Evolutionary conservation across 2,113 vertebrate genomes (phyloP).

Genomic region (Anolis carolinensis): DNA sequence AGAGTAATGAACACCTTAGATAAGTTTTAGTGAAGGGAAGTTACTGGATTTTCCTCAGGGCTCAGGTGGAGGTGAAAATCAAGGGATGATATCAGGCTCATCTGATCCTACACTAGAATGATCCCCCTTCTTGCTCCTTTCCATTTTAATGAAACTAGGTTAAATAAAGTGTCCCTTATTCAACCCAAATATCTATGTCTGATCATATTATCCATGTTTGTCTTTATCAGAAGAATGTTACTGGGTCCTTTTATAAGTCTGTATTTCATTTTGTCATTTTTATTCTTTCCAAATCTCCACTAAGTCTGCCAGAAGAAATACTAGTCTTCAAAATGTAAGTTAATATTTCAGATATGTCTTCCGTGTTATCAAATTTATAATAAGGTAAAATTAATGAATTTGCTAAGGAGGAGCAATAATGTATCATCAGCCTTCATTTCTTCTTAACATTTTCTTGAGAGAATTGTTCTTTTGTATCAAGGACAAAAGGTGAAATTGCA

Average conservation of each 20-base stretch:
- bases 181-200: too few species aligned
- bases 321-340: background rate
- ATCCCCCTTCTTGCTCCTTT: too few species aligned
- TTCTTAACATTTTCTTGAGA: conserved; percentile 17
- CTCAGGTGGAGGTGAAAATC: too few species aligned
- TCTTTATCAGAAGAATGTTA: background rate
- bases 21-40: too few species aligned
- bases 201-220: too few species aligned
- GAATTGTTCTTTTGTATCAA: conserved; percentile 35
- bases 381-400: conserved; percentile 22
- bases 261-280: background rate
- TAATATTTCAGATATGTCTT: conserved; percentile 29
- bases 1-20: too few species aligned
- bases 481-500: conserved; percentile 38
- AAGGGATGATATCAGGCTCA: too few species aligned
- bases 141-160: too few species aligned
- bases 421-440: conserved; percentile 24
- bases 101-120: too few species aligned
- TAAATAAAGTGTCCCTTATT: too few species aligned
- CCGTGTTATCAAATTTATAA: conserved; percentile 31
- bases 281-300: background rate
- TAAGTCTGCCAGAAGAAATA: conserved; percentile 15
- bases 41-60: too few species aligned
- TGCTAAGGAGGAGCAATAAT: background rate
- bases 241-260: background rate